These are phyloP conservation scores for Rhogogaster chlorosoma DNA, from an alignment of 2,888 invertebrate genomes.

Conservation along the genomic window DNA sequence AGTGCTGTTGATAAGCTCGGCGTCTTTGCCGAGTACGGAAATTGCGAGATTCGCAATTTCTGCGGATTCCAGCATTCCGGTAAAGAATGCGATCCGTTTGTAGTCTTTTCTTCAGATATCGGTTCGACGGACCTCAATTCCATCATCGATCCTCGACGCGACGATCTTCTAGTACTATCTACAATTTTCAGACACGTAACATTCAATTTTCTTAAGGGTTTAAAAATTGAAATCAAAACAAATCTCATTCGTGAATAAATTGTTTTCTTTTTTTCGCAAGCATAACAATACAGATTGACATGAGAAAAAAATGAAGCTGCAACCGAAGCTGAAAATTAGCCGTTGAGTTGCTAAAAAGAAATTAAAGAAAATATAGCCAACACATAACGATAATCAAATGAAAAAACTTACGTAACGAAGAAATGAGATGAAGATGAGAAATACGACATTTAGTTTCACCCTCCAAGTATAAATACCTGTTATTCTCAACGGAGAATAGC, in stretches of 20 bases:
- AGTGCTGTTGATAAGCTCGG: conserved; percentile 83
- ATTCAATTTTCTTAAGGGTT: background rate
- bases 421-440: conserved; percentile 4
- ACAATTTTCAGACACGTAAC: conserved; percentile 69
- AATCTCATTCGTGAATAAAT: background rate
- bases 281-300: conserved; percentile 40
- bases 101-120: conserved; percentile 72
- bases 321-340: conserved; percentile 27
- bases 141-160: conserved; percentile 89
- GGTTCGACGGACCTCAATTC: conserved; percentile 81
- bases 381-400: background rate
- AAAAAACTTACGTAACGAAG: background rate
- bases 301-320: background rate
- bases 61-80: conserved; percentile 73
- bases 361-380: background rate
- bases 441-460: conserved; percentile 74
- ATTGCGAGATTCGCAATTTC: conserved; percentile 69
- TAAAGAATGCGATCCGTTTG: conserved; percentile 69
- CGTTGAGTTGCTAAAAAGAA: background rate
- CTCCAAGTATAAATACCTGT: conserved; percentile 79
- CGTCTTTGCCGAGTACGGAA: conserved; percentile 79
- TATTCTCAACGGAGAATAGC: conserved; percentile 80
- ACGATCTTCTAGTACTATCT: conserved; percentile 84
- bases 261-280: background rate
- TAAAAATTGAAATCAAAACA: background rate